A percentile compares a stretch with the other conserved stretches of the same genome.
phyloP scores from a whole-genome alignment of 2,113 vertebrate genomes.

The Chamaea fasciata region DNA sequence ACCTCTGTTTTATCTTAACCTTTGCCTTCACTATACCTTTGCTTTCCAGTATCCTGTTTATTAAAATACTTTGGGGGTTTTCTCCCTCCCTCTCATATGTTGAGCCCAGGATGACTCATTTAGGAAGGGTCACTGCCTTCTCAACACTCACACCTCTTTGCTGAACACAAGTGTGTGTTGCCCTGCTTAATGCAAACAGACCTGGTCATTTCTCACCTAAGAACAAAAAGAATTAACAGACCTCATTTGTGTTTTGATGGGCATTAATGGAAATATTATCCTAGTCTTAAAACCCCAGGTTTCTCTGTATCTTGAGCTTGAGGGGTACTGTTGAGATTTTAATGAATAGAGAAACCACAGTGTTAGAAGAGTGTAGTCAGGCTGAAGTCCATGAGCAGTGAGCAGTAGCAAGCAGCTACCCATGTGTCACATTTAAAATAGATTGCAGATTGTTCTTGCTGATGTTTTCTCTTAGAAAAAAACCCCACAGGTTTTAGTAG shows the following conservation, averaged over 20 bases:
- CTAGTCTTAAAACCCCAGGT: neutral
- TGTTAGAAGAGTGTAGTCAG: neutral
- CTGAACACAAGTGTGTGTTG: neutral
- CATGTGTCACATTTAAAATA: neutral
- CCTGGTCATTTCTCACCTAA: neutral
- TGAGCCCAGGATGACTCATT: neutral
- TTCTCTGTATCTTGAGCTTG: neutral
- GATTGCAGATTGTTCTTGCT: neutral
- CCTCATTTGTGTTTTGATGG: neutral
- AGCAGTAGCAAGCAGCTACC: neutral
- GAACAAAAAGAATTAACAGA: neutral
- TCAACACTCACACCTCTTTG: neutral
- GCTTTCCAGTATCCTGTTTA: neutral
- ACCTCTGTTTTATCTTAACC: neutral
- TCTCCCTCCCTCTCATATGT: neutral
- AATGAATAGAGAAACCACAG: neutral
- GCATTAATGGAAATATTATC: neutral
- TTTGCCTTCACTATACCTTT: neutral
- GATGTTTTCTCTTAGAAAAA: neutral
- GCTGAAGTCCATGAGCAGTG: neutral
- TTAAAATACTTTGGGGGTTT: neutral
- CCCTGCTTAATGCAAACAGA: neutral
- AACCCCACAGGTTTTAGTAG: neutral
- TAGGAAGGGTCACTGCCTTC: neutral
- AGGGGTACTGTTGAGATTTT: neutral